Base-by-base conservation (phyloP, 1,140 invertebrate species). In the Pseudomyrmex concolor region DNA sequence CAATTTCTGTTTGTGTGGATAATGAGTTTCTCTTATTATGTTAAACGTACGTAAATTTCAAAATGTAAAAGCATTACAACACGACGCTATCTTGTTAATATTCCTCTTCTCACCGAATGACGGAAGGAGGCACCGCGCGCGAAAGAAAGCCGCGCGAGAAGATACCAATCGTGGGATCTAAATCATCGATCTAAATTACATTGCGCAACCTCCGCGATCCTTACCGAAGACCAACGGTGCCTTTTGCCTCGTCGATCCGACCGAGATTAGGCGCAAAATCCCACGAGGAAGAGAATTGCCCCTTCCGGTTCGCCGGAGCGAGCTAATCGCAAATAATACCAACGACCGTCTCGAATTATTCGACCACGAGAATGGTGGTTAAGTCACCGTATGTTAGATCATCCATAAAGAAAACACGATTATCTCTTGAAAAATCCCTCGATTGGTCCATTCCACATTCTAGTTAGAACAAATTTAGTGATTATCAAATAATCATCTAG, bases 161-260 rank as follows among this genome's bases (percentile, higher is more conserved):
- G 83, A 86, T 83, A 80, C 9, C 68, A 62, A 86, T 86, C 86
- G 57, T 43, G 15, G 57, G 70, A 89, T 88, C 84, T 84, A 81
- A 80, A 89, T 81, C 74, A 86, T 86, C 62, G 66, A 83, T 89
- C 86, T 89, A 89, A 89, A 89, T 89, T 83, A 63, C 82, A 55
- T 77, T 55, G 66, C 50, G 84, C 62, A 76, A 88, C 72, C 74
- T 72, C 48, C 70, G 45, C 51, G 54, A 74, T 60, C 59, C 50
- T 67, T 55, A 9, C 63, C 45, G 15, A 22, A 19, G 19, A 19
- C 13, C 71, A 51, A 50, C 15, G 66, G 66, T 34, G 48, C 48
- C 60, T 73, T 22, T 19, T 25, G 43, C 17, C 10, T 22, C 43
- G 70, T n/a, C 81, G 80, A 86, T 84, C 59, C 51, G 62, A 59